Percentiles rank a stretch among this genome's conserved stretches.
Conservation (phyloP, 2,888 invertebrate species). For the Sphaerophoria rueppellii region DNA sequence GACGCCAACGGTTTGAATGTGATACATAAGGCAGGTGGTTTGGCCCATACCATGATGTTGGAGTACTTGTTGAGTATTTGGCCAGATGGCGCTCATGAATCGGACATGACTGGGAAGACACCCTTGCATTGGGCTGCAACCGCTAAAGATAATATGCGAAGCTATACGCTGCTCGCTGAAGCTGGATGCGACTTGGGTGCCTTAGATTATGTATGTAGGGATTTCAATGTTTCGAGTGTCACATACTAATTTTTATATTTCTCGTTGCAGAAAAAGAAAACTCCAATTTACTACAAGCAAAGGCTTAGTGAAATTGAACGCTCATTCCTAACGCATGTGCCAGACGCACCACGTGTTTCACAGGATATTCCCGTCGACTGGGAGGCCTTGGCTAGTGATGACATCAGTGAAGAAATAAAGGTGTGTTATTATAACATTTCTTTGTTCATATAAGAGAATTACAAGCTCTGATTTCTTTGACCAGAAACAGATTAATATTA, state of each 20-base stretch:
- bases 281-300: slow-evolving; percentile 90
- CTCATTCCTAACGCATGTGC: slow-evolving; percentile 86
- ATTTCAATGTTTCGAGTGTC: not conserved
- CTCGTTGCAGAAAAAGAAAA: slow-evolving; percentile 88
- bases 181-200: slow-evolving; percentile 93
- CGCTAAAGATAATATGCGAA: slow-evolving; percentile 89
- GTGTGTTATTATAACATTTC: slow-evolving; percentile 63
- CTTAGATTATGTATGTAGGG: slow-evolving; percentile 89
- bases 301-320: slow-evolving; percentile 90
- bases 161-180: slow-evolving; percentile 90
- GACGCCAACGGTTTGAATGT: slow-evolving; percentile 92
- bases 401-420: slow-evolving; percentile 75
- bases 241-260: not conserved
- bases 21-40: slow-evolving; percentile 94
- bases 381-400: slow-evolving; percentile 83
- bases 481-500: slow-evolving; percentile 78
- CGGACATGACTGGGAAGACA: slow-evolving; percentile 92
- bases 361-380: slow-evolving; percentile 86
- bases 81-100: slow-evolving; percentile 87
- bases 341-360: slow-evolving; percentile 91
- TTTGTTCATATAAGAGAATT: too few species aligned
- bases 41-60: slow-evolving; percentile 89
- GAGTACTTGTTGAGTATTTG: slow-evolving; percentile 88
- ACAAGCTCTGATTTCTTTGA: not conserved
- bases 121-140: slow-evolving; percentile 94